Percentiles rank a stretch among this genome's conserved stretches.
Conservation (phyloP, 1,140 invertebrate genomes). For the Ceratosolen solmsi region DNA sequence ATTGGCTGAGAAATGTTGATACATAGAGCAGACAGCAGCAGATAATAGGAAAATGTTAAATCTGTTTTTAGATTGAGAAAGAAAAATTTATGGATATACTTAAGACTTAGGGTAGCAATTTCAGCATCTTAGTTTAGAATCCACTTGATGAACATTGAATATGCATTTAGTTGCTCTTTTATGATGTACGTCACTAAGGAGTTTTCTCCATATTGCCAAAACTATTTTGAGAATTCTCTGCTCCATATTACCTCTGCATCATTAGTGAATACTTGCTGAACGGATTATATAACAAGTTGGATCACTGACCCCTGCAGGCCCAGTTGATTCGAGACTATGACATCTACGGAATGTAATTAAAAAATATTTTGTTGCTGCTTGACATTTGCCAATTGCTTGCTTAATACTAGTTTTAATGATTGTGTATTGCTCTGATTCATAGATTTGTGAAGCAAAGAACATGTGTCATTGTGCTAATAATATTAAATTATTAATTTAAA, state of each 20-base stretch:
- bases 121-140: constrained; percentile 37
- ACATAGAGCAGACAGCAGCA: constrained; percentile 11
- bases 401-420: constrained; percentile 40
- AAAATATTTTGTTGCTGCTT: constrained; percentile 46
- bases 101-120: constrained; percentile 43
- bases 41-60: neutral
- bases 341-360: constrained; percentile 64
- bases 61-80: constrained; percentile 45
- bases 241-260: constrained; percentile 64
- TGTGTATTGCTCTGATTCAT: constrained; percentile 42
- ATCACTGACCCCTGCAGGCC: constrained; percentile 58
- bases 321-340: constrained; percentile 60
- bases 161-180: constrained; percentile 39
- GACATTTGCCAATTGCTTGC: constrained; percentile 43
- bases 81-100: constrained; percentile 19
- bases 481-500: constrained; percentile 19
- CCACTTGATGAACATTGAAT: constrained; percentile 12
- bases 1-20: constrained; percentile 9
- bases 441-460: constrained; percentile 43
- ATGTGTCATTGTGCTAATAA: constrained; percentile 42
- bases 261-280: constrained; percentile 58
- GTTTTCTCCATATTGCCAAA: constrained; percentile 53
- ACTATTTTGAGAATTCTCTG: constrained; percentile 67
- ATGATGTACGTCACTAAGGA: constrained; percentile 26
- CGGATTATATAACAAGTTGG: constrained; percentile 62